Percentiles rank a stretch among this genome's conserved stretches.
phyloP scores from a whole-genome alignment of 2,888 invertebrate genomes.

The Sarcophaga caerulescens region DNA sequence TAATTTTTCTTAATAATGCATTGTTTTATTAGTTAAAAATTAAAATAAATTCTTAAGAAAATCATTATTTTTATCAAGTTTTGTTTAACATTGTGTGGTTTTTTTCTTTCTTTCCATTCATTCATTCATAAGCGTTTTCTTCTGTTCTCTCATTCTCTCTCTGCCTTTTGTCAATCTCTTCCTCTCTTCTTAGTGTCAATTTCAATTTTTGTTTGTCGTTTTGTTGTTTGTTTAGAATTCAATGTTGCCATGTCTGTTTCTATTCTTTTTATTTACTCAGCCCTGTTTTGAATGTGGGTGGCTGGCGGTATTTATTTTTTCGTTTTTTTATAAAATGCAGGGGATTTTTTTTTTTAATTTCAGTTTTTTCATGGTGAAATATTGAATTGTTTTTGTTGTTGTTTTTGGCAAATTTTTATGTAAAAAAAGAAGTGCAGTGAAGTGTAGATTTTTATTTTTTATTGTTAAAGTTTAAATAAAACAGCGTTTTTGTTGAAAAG shows the following conservation, averaged over 20 bases:
- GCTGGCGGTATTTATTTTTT: constrained; percentile 4
- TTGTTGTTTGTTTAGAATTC: constrained; percentile 22
- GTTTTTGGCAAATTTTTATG: constrained; percentile 31
- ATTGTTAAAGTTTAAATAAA: too few species aligned
- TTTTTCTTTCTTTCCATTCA: background rate
- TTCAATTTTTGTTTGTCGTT: background rate
- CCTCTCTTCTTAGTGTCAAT: background rate
- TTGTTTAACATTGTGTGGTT: too few species aligned
- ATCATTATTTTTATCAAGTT: too few species aligned
- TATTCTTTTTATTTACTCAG: background rate
- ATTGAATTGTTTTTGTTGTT: background rate
- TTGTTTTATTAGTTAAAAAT: too few species aligned
- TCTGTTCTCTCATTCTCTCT: constrained; percentile 24
- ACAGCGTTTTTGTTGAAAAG: too few species aligned
- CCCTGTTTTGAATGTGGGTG: constrained; percentile 5
- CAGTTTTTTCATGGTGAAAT: too few species aligned
- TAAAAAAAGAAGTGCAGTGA: background rate
- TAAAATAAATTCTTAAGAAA: too few species aligned
- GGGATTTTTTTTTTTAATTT: background rate
- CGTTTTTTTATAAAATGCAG: background rate
- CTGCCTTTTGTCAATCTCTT: background rate
- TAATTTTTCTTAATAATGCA: too few species aligned
- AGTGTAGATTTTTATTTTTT: too few species aligned
- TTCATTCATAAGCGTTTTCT: constrained; percentile 51
- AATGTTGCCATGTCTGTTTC: constrained; percentile 46